These are phyloP conservation scores for Clarias batrachus DNA, from an alignment of 2,113 vertebrate species.

Conservation along the genomic window DNA sequence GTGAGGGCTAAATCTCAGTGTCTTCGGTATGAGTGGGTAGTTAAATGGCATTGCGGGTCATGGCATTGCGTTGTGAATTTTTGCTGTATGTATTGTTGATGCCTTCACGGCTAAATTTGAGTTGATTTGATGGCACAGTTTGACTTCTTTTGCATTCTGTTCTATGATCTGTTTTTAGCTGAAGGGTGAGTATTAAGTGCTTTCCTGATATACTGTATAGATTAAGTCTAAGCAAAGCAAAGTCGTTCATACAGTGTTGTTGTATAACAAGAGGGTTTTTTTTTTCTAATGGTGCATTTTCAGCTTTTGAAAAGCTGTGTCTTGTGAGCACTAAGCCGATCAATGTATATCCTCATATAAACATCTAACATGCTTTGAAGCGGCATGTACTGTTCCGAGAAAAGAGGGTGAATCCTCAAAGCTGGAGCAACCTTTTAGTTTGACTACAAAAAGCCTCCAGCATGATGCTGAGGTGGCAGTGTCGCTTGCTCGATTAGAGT, in stretches of 20 bases:
- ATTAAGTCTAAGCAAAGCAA: background rate
- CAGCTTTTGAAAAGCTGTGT: slow-evolving; percentile 15
- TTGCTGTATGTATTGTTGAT: background rate
- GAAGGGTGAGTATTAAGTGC: background rate
- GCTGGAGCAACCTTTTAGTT: slow-evolving; percentile 34
- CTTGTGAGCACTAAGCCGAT: slow-evolving; percentile 31
- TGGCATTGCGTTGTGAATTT: background rate
- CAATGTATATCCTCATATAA: slow-evolving; percentile 19
- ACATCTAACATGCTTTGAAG: slow-evolving; percentile 44
- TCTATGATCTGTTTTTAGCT: slow-evolving; percentile 9
- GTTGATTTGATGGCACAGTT: background rate
- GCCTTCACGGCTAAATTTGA: background rate
- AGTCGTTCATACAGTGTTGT: slow-evolving; percentile 16
- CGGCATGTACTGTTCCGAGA: slow-evolving; percentile 27
- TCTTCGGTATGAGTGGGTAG: background rate
- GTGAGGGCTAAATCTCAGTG: background rate
- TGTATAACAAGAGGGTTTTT: background rate
- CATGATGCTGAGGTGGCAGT: slow-evolving; percentile 38
- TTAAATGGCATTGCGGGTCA: background rate
- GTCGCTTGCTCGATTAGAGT: slow-evolving; percentile 45
- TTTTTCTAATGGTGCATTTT: background rate
- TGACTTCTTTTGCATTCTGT: background rate
- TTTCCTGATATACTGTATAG: background rate
- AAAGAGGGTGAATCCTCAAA: slow-evolving; percentile 42
- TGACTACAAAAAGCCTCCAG: slow-evolving; percentile 36